phyloP scores from a whole-genome alignment of 2,797 vertebrate genomes.

The Amniataba percoides region DNA sequence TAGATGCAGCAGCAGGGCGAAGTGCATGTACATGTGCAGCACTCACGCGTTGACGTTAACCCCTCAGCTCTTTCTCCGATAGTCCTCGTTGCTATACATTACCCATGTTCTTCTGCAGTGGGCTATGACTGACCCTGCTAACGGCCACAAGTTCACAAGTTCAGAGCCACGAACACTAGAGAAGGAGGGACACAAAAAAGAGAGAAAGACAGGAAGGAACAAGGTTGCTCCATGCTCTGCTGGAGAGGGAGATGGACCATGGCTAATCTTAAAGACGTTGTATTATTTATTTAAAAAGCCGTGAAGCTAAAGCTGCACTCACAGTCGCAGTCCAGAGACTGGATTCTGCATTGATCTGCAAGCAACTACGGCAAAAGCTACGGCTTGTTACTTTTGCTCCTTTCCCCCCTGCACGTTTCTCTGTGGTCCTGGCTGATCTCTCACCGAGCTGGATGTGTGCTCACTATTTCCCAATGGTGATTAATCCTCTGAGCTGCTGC shows the following conservation, averaged over 20 bases:
- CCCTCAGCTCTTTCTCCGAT: conserved; percentile 50
- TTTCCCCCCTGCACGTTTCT: conserved; percentile 51
- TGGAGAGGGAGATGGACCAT: conserved; percentile 82
- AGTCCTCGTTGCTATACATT: conserved; percentile 52
- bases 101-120: conserved; percentile 56
- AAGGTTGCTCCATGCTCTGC: conserved; percentile 72
- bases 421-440: conserved; percentile 62
- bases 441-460: conserved; percentile 74
- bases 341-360: conserved; percentile 74
- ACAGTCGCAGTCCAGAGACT: conserved; percentile 72
- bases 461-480: conserved; percentile 85
- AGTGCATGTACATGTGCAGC: conserved; percentile 69
- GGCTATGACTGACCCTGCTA: conserved; percentile 55
- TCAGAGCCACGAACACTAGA: conserved; percentile 61
- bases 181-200: conserved; percentile 54
- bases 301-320: conserved; percentile 79
- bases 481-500: conserved; percentile 79
- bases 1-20: conserved; percentile 57
- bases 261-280: conserved; percentile 84
- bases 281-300: conserved; percentile 89
- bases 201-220: conserved; percentile 64
- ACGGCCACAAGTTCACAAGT: conserved; percentile 80
- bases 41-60: conserved; percentile 47
- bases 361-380: conserved; percentile 69
- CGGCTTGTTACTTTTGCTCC: conserved; percentile 67